Evolutionary conservation across 2,797 vertebrate species (phyloP).

Genomic region (Pyrrhura leucotis): DNA sequence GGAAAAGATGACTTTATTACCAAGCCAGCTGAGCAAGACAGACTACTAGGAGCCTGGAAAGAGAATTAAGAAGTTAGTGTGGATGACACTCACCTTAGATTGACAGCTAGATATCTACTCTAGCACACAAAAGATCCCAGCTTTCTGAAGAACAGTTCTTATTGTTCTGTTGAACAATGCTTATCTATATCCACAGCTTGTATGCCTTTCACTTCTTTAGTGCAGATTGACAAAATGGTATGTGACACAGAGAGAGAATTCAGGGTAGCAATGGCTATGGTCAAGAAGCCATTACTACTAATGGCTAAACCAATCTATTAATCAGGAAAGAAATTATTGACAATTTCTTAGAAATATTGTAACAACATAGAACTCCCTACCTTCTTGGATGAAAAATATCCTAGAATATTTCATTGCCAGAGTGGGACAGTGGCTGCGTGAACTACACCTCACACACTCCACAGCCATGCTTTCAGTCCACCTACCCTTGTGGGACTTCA

Average conservation of each 20-base stretch:
- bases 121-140: accelerated
- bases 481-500: not conserved
- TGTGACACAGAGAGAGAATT: not conserved
- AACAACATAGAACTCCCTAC: accelerated
- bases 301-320: not conserved
- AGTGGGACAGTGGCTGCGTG: not conserved
- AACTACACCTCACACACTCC: too few relatives aligned
- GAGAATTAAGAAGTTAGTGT: not conserved
- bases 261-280: accelerated
- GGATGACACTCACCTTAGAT: not conserved
- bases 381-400: not conserved
- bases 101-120: not conserved
- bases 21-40: not conserved
- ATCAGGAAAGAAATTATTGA: not conserved
- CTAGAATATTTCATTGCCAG: not conserved
- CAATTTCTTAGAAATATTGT: too few relatives aligned
- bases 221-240: accelerated
- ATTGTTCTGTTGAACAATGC: not conserved
- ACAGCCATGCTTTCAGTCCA: accelerated
- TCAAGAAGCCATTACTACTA: not conserved
- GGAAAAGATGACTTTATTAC: not conserved
- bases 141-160: not conserved
- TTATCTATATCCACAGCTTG: accelerated
- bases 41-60: not conserved
- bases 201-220: not conserved